A percentile compares a stretch with the other conserved stretches of the same genome.
These are phyloP conservation scores for Anas flavirostris DNA, from an alignment of 2,797 vertebrate genomes.

Conservation along the genomic window DNA sequence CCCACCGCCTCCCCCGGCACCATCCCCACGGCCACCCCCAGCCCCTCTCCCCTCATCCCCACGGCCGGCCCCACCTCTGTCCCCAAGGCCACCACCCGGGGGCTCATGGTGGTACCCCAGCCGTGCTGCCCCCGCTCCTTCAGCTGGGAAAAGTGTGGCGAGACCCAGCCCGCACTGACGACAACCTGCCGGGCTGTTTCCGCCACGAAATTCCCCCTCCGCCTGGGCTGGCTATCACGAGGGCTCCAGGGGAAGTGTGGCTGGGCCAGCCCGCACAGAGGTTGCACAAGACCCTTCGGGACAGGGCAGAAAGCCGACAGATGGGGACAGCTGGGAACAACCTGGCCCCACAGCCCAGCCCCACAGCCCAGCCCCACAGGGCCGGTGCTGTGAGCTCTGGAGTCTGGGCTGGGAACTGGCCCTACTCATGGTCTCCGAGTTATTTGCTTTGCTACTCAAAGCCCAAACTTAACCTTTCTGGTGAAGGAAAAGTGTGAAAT, in stretches of 20 bases:
- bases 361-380: too few species aligned
- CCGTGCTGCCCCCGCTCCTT: neutral
- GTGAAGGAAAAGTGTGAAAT: neutral
- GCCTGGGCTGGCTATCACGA: neutral
- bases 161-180: neutral
- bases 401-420: neutral
- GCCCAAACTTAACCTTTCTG: neutral
- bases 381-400: neutral
- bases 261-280: neutral
- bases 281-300: neutral
- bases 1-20: neutral
- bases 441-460: neutral
- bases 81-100: fast-evolving
- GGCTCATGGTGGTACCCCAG: slow-evolving; percentile 22
- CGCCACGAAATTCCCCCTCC: neutral
- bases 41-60: neutral
- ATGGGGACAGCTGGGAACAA: neutral
- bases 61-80: neutral
- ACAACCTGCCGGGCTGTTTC: neutral
- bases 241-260: neutral
- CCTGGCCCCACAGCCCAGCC: neutral
- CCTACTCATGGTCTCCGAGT: neutral
- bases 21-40: neutral
- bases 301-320: neutral
- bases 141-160: neutral